These are phyloP conservation scores for Leptonema lineaticorne DNA, from an alignment of 1,140 invertebrate species.

Conservation along the genomic window DNA sequence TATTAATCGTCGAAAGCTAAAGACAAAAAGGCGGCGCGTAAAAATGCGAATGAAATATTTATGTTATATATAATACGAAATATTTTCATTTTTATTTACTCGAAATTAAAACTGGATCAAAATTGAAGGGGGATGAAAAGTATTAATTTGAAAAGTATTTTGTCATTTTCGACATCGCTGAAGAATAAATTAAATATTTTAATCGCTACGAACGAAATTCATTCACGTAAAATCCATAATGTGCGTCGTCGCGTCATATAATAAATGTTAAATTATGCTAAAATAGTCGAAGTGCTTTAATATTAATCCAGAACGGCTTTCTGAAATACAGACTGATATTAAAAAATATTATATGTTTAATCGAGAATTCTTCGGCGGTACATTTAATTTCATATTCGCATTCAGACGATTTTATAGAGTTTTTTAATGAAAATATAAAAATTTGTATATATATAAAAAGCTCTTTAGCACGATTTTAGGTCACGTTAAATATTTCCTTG, in stretches of 20 bases:
- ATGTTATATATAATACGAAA: too few relatives aligned
- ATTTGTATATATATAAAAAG: too few relatives aligned
- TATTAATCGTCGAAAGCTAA: too few relatives aligned
- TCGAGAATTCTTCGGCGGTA: not conserved
- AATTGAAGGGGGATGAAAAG: too few relatives aligned
- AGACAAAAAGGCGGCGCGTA: too few relatives aligned
- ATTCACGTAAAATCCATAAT: not conserved
- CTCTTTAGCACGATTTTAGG: too few relatives aligned
- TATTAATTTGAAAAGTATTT: too few relatives aligned
- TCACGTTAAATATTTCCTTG: too few relatives aligned
- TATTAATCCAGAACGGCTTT: not conserved
- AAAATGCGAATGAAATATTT: too few relatives aligned
- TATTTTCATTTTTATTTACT: too few relatives aligned
- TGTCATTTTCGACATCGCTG: too few relatives aligned
- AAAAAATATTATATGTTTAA: conserved; percentile 6
- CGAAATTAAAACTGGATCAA: too few relatives aligned
- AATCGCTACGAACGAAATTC: not conserved
- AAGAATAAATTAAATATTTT: not conserved
- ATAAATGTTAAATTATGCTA: conserved; percentile 1
- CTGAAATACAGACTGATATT: not conserved
- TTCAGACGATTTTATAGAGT: conserved; percentile 5
- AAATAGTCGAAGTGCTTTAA: not conserved
- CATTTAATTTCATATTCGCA: conserved; percentile 15
- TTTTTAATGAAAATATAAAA: conserved; percentile 17
- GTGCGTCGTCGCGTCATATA: not conserved